phyloP scores from a whole-genome alignment of 2,888 invertebrate species.

The Apeira syringaria region DNA sequence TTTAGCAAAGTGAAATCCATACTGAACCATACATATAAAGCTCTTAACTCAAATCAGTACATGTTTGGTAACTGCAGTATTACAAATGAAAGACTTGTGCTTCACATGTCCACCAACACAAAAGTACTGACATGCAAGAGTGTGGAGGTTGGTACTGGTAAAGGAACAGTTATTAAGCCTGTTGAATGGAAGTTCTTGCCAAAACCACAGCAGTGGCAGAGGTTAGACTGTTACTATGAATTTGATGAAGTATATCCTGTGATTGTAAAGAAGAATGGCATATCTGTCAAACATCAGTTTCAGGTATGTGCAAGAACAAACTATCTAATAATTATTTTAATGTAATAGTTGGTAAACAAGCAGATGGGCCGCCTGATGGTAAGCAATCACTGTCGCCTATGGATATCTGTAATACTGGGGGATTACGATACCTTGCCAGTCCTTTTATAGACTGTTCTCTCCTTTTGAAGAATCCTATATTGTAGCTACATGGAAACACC shows the following conservation, averaged over 20 bases:
- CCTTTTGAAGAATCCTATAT: no score
- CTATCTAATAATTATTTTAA: no score
- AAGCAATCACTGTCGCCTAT: no score
- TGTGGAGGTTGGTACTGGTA: slow-evolving; percentile 79
- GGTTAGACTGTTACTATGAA: slow-evolving; percentile 89
- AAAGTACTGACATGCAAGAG: slow-evolving; percentile 85
- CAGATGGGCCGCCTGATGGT: no score
- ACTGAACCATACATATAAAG: slow-evolving; percentile 82
- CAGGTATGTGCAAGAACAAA: no score
- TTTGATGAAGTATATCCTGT: slow-evolving; percentile 90
- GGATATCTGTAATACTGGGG: no score
- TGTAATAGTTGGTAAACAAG: no score
- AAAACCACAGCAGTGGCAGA: slow-evolving; percentile 89
- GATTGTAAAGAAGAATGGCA: slow-evolving; percentile 83
- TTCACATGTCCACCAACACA: slow-evolving; percentile 82
- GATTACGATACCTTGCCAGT: no score
- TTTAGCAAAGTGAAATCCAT: slow-evolving; percentile 84
- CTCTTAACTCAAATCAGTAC: slow-evolving; percentile 78
- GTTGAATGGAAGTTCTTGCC: slow-evolving; percentile 91
- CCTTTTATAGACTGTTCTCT: no score
- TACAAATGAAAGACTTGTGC: slow-evolving; percentile 85
- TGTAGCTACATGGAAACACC: no score
- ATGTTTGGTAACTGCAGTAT: slow-evolving; percentile 84
- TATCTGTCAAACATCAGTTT: slow-evolving; percentile 87
- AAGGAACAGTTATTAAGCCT: slow-evolving; percentile 81